phyloP scores from a whole-genome alignment of 1,140 invertebrate genomes.

The Ectropis grisescens region DNA sequence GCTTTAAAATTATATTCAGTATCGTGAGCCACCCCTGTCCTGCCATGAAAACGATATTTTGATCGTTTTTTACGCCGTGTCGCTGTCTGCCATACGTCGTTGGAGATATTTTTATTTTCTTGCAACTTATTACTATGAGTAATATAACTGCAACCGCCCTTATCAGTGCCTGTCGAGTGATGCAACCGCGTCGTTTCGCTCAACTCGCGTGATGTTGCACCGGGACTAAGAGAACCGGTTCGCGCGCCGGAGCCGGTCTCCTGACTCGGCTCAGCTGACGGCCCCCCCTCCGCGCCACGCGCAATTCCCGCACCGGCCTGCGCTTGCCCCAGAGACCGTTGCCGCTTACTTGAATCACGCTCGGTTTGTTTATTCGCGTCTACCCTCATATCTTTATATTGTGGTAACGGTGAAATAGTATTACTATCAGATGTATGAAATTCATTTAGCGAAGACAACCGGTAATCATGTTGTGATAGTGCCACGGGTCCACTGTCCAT shows the following conservation, averaged over 20 bases:
- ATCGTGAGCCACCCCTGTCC: neutral
- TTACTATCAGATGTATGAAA: too few species aligned
- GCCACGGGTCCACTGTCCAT: conserved; percentile 1
- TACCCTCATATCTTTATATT: too few species aligned
- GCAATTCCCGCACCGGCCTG: too few species aligned
- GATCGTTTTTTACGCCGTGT: too few species aligned
- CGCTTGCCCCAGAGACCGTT: conserved; percentile 1
- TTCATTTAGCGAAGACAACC: neutral
- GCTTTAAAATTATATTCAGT: conserved; percentile 15
- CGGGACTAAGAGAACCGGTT: neutral
- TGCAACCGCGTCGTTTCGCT: too few species aligned
- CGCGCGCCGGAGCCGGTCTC: neutral
- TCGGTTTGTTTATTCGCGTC: neutral
- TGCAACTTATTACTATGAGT: too few species aligned
- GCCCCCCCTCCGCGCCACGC: neutral
- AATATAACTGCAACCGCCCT: too few species aligned
- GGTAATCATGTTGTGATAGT: neutral
- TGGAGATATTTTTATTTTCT: too few species aligned
- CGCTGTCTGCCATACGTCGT: neutral
- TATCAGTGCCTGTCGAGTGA: too few species aligned
- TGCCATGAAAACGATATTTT: too few species aligned
- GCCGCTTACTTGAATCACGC: neutral
- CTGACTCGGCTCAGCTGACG: neutral
- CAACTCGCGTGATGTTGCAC: too few species aligned
- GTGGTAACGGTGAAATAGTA: too few species aligned